These are phyloP conservation scores for Tryphoninae sp. DNA, from an alignment of 2,888 invertebrate species.

Conservation along the genomic window DNA sequence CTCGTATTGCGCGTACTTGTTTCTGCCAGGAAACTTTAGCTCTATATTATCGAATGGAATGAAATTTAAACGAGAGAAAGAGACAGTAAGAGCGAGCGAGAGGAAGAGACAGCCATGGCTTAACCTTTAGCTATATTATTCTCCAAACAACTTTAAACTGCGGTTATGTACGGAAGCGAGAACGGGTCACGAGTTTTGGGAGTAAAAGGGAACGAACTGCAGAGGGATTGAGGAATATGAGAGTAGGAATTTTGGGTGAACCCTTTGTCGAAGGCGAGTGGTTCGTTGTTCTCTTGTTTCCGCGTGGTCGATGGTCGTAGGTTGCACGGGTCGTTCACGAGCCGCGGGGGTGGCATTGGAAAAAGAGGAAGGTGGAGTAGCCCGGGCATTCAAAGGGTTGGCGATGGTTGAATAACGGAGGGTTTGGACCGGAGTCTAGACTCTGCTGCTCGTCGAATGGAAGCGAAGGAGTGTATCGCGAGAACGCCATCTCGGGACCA, in stretches of 20 bases:
- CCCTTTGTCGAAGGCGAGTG: conserved; percentile 43
- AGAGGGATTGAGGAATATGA: conserved; percentile 24
- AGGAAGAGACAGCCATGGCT: not conserved
- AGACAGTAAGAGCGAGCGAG: not conserved
- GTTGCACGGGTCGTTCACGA: conserved; percentile 15
- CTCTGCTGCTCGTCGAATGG: conserved; percentile 39
- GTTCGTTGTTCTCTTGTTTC: conserved; percentile 59
- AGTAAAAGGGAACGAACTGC: not conserved
- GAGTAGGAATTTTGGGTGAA: conserved; percentile 35
- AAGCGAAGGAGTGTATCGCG: conserved; percentile 38
- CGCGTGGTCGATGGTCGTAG: conserved; percentile 30
- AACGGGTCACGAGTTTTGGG: not conserved
- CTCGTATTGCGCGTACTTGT: not conserved
- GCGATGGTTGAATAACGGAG: conserved; percentile 62
- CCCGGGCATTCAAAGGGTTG: conserved; percentile 56
- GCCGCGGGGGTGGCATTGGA: not conserved
- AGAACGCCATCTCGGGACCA: conserved; percentile 7
- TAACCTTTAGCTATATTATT: conserved; percentile 30
- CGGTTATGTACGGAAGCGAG: conserved; percentile 5
- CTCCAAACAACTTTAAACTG: conserved; percentile 24
- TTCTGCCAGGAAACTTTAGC: not conserved
- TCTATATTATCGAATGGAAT: too few relatives aligned
- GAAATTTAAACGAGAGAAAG: not conserved
- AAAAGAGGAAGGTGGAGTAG: conserved; percentile 14
- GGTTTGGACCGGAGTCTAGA: conserved; percentile 64